phyloP scores from a whole-genome alignment of 2,113 vertebrate species.

The Mesoclemmys tuberculata region DNA sequence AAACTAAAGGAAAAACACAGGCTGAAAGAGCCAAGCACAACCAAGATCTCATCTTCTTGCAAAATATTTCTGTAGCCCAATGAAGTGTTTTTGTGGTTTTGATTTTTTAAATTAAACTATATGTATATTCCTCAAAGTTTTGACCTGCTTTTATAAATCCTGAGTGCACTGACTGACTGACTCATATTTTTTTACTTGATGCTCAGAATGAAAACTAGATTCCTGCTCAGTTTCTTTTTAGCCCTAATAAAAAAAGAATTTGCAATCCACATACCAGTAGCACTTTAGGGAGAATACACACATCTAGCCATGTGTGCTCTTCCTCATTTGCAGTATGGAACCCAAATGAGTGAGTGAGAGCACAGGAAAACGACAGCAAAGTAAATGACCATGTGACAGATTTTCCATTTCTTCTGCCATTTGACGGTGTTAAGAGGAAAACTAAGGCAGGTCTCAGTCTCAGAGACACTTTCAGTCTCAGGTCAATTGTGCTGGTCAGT shows the following conservation, averaged over 20 bases:
- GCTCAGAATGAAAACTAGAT: neutral
- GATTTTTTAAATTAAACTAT: neutral
- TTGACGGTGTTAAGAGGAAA: neutral
- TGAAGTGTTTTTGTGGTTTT: neutral
- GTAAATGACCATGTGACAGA: conserved; percentile 13
- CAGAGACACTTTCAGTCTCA: neutral
- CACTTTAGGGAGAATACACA: neutral
- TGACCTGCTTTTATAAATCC: conserved; percentile 10
- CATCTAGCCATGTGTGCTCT: neutral
- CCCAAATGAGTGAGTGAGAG: neutral
- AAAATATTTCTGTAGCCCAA: conserved; percentile 20
- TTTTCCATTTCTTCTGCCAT: neutral
- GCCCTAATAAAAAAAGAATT: conserved; percentile 21
- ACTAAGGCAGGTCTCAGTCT: neutral
- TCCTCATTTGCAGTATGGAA: neutral
- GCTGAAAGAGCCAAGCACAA: neutral
- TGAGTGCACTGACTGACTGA: neutral
- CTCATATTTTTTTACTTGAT: neutral
- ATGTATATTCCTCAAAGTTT: neutral
- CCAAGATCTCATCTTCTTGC: neutral
- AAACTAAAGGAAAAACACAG: neutral
- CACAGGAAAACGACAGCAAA: neutral
- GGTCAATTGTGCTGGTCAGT: neutral
- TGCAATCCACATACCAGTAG: neutral
- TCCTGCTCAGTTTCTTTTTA: neutral